phyloP scores from a whole-genome alignment of 2,797 vertebrate species.

The Oceanodroma leucorhoa region DNA sequence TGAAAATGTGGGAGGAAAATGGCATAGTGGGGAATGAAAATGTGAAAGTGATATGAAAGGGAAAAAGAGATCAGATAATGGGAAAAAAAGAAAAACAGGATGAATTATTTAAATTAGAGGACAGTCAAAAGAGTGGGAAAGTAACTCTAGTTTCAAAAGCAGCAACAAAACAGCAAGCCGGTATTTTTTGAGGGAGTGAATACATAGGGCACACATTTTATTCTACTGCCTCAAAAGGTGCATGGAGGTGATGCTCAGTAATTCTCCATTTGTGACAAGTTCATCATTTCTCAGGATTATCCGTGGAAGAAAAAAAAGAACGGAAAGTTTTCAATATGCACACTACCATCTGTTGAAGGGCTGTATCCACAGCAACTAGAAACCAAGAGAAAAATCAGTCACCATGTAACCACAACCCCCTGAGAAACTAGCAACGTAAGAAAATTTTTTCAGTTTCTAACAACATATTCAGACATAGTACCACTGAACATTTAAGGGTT shows the following conservation, averaged over 20 bases:
- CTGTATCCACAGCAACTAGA: slow-evolving; percentile 30
- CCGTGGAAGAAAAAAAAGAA: background rate
- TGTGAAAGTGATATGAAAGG: background rate
- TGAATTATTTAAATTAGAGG: background rate
- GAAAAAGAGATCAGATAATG: background rate
- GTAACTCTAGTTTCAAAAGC: background rate
- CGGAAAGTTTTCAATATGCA: background rate
- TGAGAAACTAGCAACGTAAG: background rate
- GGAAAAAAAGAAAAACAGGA: background rate
- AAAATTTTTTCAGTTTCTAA: slow-evolving; percentile 4
- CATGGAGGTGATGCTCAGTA: background rate
- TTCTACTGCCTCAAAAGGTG: background rate
- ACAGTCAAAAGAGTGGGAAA: background rate
- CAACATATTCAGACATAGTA: background rate
- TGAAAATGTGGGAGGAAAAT: background rate
- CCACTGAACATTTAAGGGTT: background rate
- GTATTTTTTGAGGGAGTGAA: background rate
- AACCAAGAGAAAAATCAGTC: slow-evolving; percentile 26
- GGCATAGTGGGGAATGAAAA: background rate
- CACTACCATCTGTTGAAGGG: background rate
- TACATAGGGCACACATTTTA: background rate
- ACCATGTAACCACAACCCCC: background rate
- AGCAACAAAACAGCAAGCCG: background rate
- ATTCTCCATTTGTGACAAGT: background rate
- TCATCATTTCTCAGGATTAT: background rate